Evolutionary conservation across 92 coral and sea anemone species (phyloP).

Genomic region (Epizoanthus illoricatus): DNA sequence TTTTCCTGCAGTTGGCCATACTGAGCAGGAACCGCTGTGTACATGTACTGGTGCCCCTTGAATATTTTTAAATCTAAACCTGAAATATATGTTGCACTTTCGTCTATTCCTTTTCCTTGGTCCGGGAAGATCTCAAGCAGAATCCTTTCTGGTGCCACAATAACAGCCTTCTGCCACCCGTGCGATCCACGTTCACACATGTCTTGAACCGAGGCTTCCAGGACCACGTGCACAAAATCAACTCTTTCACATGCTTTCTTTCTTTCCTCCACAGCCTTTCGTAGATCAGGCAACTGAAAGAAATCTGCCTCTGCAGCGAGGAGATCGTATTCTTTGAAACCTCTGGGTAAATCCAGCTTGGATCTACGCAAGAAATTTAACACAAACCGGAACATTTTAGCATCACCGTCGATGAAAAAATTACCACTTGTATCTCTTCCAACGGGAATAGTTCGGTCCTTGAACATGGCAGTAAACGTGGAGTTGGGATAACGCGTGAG

Average conservation of each 20-base stretch:
- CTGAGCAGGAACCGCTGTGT: conserved; percentile 7
- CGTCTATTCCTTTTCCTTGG: conserved; percentile 28
- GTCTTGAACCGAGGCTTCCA: not conserved
- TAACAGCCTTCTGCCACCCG: conserved; percentile 21
- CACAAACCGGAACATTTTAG: conserved; percentile 46
- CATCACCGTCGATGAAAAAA: conserved; percentile 54
- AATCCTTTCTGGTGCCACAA: conserved; percentile 24
- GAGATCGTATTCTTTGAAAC: conserved; percentile 41
- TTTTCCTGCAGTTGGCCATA: conserved; percentile 23
- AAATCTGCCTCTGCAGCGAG: conserved; percentile 54
- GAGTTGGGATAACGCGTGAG: conserved; percentile 46
- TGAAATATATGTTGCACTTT: not conserved
- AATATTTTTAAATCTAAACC: conserved; percentile 9
- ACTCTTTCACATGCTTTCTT: not conserved
- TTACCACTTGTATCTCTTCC: conserved; percentile 43
- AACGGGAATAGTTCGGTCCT: conserved; percentile 39
- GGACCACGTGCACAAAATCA: conserved; percentile 12
- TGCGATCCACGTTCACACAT: conserved; percentile 15
- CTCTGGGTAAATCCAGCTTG: conserved; percentile 42
- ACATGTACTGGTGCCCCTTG: not conserved
- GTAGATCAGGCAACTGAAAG: conserved; percentile 34
- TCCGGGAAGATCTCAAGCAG: conserved; percentile 29
- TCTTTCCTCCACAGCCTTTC: conserved; percentile 15
- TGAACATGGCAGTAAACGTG: conserved; percentile 49
- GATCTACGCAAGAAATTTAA: conserved; percentile 52